Percentiles rank a stretch among this genome's conserved stretches.
Evolutionary conservation across 2,888 invertebrate species (phyloP).

Genomic region (Drosophila macrothrix): DNA sequence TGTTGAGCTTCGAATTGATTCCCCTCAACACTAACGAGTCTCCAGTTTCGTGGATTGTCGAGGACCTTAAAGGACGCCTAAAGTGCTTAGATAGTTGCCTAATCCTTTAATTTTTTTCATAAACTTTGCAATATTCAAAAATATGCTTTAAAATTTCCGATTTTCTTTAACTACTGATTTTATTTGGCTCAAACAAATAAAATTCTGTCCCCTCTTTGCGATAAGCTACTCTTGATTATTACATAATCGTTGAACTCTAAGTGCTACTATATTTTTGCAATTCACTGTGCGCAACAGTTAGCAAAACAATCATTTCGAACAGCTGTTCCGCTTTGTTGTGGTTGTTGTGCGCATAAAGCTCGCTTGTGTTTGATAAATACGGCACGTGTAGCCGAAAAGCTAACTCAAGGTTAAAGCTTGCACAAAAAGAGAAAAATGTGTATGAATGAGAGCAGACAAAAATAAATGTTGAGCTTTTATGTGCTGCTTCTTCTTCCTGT

Average conservation of each 20-base stretch:
- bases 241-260: no score
- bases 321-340: slow-evolving; percentile 2
- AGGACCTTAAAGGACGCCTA: not conserved
- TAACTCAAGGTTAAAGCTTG: slow-evolving; percentile 21
- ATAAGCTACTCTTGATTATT: not conserved
- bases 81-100: not conserved
- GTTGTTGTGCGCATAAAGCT: slow-evolving; percentile 25
- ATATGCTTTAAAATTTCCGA: not conserved
- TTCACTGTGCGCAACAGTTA: slow-evolving; percentile 22
- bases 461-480: not conserved
- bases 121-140: not conserved
- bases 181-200: not conserved
- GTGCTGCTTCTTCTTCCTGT: not conserved
- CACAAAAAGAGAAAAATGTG: slow-evolving; percentile 19
- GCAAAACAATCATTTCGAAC: not conserved
- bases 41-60: not conserved
- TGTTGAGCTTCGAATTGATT: not conserved
- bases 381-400: slow-evolving; percentile 17
- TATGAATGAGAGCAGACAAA: not conserved
- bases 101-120: not conserved
- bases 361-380: not conserved
- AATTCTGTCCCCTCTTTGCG: not conserved
- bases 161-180: not conserved
- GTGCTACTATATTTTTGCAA: not conserved
- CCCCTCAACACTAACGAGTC: not conserved